Evolutionary conservation across 2,113 vertebrate species (phyloP).

Genomic region (Paracanthobrama guichenoti): DNA sequence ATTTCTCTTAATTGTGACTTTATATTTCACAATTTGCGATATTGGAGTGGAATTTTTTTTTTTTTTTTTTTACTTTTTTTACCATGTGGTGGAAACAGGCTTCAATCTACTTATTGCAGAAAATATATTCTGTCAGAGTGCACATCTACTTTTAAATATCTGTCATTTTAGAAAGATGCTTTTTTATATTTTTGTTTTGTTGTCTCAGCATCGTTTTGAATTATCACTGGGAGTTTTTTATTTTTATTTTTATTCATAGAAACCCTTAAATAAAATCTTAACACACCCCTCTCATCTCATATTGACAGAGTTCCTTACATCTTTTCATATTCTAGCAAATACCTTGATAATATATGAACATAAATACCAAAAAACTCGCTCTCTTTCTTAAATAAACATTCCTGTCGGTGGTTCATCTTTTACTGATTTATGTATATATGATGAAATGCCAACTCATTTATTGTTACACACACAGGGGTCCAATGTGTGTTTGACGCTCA

Average conservation of each 20-base stretch:
- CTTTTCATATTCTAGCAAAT: slow-evolving; percentile 42
- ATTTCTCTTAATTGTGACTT: too few species aligned
- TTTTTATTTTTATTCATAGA: not conserved
- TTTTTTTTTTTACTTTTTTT: too few species aligned
- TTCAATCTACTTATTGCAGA: not conserved
- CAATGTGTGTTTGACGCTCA: slow-evolving; percentile 18
- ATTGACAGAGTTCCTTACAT: slow-evolving; percentile 40
- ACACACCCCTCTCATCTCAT: slow-evolving; percentile 12
- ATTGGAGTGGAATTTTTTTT: not conserved
- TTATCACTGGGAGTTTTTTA: not conserved
- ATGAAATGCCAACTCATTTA: slow-evolving; percentile 37
- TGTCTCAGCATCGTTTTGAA: not conserved
- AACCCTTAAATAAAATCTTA: slow-evolving; percentile 4
- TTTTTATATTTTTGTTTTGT: not conserved
- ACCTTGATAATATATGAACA: slow-evolving; percentile 41
- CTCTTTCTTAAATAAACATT: slow-evolving; percentile 2
- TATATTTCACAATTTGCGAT: not conserved
- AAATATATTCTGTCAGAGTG: too few species aligned
- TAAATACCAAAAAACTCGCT: not conserved
- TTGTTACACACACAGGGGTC: slow-evolving; percentile 39
- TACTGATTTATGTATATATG: slow-evolving; percentile 31
- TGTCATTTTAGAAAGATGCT: too few species aligned
- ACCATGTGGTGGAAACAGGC: not conserved
- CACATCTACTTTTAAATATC: too few species aligned
- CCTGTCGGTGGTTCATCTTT: not conserved